Base-by-base conservation (phyloP, 2,888 invertebrate genomes). In the Xestia c-nigrum region DNA sequence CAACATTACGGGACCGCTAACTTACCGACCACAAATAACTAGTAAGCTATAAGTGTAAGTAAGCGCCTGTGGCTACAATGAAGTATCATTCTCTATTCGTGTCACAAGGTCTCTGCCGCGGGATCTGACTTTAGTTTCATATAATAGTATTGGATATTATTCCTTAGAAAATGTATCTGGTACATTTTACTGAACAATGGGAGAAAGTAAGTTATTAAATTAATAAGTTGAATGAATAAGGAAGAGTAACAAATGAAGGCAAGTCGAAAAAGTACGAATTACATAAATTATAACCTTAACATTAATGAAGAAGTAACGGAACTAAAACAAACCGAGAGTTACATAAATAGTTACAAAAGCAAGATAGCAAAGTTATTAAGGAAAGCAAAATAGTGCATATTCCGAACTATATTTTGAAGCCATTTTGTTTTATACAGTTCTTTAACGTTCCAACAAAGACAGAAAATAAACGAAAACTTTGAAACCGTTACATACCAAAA, bases 1-100 rank as follows among this genome's bases (percentile, higher is more conserved):
- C 16, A 75, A 85, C 92, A 59, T 84, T 94, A 93, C 93, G 52
- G 76, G 87, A 89, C 86, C 79, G 86, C 87, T 90, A 87, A 87
- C 85, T 90, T 88, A 85, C 81, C 87, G 91, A 94, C 94, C 94
- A 91, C 94, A 93, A 85, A 74, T 76, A 76, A 82, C 50, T 72
- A 78, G 85, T 74, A 79, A 78, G 85, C 71, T 84, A 74, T 79
- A 78, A 85, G 86, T 84, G 74, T 82, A 85, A 84, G 85, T 88
- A 89, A 90, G 87, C 87, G 83, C 86, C 90, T 87, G 85, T 83
- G 86, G 89, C 87, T 78, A 85, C 85, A 89, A 88, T 89, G 87
- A 90, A 88, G 88, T 91, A 92, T 93, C 87, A 92, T 92, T 92
- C 91, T 83, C 85, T 85, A 93, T 90, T 90, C 89, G 90, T 94